Conservation (phyloP, 2,113 vertebrate species). For the Corythornis madagascariensis region DNA sequence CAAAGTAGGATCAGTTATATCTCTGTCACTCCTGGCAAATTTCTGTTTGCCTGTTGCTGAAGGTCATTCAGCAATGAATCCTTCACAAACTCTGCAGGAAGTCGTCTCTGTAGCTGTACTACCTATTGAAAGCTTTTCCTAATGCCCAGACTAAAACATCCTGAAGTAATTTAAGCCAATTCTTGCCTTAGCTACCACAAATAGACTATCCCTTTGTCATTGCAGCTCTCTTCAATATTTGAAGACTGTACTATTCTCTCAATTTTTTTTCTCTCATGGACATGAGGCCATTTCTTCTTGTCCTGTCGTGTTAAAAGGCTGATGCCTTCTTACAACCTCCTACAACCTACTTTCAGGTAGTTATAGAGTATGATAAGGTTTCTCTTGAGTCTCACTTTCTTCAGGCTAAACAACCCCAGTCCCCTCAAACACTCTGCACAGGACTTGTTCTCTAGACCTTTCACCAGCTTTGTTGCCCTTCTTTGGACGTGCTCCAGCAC, state of each 20-base stretch:
- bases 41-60: neutral
- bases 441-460: no score
- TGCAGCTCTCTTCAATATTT: neutral
- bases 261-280: neutral
- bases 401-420: no score
- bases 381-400: no score
- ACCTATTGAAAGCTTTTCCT: neutral
- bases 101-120: neutral
- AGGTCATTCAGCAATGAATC: neutral
- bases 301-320: neutral
- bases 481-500: accelerated
- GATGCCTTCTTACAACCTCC: neutral
- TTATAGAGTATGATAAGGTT: neutral
- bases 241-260: neutral
- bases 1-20: neutral
- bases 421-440: no score
- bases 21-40: neutral
- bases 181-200: neutral
- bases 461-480: neutral
- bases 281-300: neutral
- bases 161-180: neutral
- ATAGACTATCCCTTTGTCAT: neutral
- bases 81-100: constrained; percentile 6
- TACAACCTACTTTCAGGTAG: neutral
- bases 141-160: neutral